Base-by-base conservation (phyloP, 1,140 invertebrate species). In the Steinernema feltiae region DNA sequence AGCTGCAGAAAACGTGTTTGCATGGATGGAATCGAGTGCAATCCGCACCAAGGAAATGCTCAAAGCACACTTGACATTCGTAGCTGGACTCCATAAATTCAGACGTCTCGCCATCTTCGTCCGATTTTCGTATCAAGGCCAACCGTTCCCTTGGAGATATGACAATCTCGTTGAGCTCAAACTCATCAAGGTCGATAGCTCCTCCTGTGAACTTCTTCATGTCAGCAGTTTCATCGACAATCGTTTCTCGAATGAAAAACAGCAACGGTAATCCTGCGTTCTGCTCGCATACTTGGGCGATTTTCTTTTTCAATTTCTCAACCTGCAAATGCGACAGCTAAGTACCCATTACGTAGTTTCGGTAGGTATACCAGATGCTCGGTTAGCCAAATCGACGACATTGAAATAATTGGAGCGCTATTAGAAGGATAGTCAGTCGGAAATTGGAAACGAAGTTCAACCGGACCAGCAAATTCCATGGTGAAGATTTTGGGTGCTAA, bases 31-130 rank as follows among this genome's bases (percentile, higher is more conserved):
- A 29, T 7, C 48, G 48, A 18, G 69, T 30, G 27, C 73, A 74
- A 3, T 73, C 48, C 30, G 24, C 24, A 1, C 73, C 73, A 48
- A 71, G 48, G 21, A 70, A 29, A n/a, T 73, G 73, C n/a, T 74
- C 73, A 27, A 74, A 71, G 32, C 73, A 74, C 2, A 74, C 48
- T n/a, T 74, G 24, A 30, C 73, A 74, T 27, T 71, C 69, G 29
- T 73, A 74, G 32, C 48, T 70, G 27, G 48, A 30, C 15, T 30
- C 29, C 1, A 73, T 30, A 71, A 74, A 74, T 18, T 73, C 30
- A 27, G 29, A 27, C 29, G 30, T 30, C 30, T 74, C 73, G 17
- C 24, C 48, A 15, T 74, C 69, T 29, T 73, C 7, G 48, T 69
- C 69, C 1, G 73, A 27, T 18, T 74, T 30, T 12, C 15, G 18